phyloP scores from a whole-genome alignment of 2,888 invertebrate species.

The Ryuthela nishihirai region DNA sequence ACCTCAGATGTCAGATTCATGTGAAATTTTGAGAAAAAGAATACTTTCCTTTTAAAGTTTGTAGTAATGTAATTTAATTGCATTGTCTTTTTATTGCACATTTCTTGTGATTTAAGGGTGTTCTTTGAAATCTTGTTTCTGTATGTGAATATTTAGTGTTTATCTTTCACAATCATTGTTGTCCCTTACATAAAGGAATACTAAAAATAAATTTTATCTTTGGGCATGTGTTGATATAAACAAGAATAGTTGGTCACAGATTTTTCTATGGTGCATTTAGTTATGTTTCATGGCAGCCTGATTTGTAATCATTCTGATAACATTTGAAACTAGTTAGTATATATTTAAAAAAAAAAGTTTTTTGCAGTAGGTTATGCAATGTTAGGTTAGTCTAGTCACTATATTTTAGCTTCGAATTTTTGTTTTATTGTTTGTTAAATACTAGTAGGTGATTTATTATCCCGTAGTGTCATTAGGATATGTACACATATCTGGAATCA shows the following conservation, averaged over 20 bases:
- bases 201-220: conserved; percentile 10
- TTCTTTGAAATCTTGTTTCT: conserved; percentile 11
- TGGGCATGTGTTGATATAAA: neutral
- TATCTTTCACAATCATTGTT: conserved; percentile 18
- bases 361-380: conserved; percentile 30
- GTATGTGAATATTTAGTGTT: conserved; percentile 23
- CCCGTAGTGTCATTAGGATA: too few species aligned
- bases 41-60: conserved; percentile 20
- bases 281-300: too few species aligned
- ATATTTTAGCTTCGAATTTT: conserved; percentile 29
- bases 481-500: too few species aligned
- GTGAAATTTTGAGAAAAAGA: conserved; percentile 8
- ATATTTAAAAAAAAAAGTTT: conserved; percentile 32
- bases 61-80: conserved; percentile 27
- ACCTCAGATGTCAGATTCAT: conserved; percentile 5
- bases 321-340: conserved; percentile 16
- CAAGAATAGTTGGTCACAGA: conserved; percentile 5
- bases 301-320: neutral
- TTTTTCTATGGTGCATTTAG: too few species aligned
- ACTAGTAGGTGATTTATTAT: conserved; percentile 29
- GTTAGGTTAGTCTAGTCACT: conserved; percentile 39
- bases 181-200: conserved; percentile 17
- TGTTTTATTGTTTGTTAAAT: conserved; percentile 34
- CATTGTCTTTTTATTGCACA: conserved; percentile 36
- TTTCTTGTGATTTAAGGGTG: conserved; percentile 21